Base-by-base conservation (phyloP, 2,797 vertebrate species). In the Smutsia temminckii region DNA sequence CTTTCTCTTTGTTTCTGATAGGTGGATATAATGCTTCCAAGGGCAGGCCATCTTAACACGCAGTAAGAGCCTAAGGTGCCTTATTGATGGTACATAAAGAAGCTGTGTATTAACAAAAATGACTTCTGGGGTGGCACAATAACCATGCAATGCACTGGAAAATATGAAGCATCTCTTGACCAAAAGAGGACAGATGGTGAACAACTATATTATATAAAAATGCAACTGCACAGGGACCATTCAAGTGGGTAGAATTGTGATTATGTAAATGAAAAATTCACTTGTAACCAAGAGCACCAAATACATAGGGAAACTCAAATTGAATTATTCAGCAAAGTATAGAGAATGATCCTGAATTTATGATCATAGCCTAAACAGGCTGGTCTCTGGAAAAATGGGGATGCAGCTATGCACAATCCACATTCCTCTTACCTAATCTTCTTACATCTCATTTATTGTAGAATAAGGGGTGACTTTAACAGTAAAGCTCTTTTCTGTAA, bases 121-220 rank as follows among this genome's bases (percentile, higher is more conserved):
- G 68, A 86, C 90, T 91, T 96, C 85, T 81, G 37, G 81, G 68
- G 57, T 94, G 68, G 72, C n/a, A 74, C 68, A 94, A 89, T 96
- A 89, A 80, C 64, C 74, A 79, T 42, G 61, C 53, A 80, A 94
- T 97, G 32, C 92, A 42, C 85, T 93, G 64, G 34, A 92, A 91
- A 96, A 96, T 95, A 96, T 77, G 88, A 96, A 96, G 53, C 51
- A 92, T 92, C 92, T 97, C 92, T 95, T 96, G 87, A 97, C 92
- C 95, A 95, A 92, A 97, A 96, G 92, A 97, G 78, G 92, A 97
- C 96, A 97, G 95, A 96, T 97, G 94, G 87, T 86, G 81, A 94
- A 77, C 63, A 97, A 96, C 91, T 83, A 72, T 94, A 97, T 94
- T 96, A 96, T 95, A 93, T 92, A 87, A 93, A 96, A 96, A 71